Percentiles rank a stretch among this genome's conserved stretches.
Evolutionary conservation across 2,888 invertebrate genomes (phyloP).

Genomic region (Macaria liturata): DNA sequence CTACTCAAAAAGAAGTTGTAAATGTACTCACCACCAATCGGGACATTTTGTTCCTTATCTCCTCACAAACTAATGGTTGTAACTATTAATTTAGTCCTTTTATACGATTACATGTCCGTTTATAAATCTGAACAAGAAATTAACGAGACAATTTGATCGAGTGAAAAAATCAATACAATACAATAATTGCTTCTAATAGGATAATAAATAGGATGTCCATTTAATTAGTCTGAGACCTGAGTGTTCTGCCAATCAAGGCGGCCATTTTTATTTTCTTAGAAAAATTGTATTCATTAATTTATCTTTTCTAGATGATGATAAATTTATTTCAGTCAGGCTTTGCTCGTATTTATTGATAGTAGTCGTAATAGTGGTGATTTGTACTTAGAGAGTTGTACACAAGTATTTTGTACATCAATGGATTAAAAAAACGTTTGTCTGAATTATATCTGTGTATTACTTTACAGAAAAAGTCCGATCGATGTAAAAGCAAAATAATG

Average conservation of each 20-base stretch:
- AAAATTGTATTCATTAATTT: neutral
- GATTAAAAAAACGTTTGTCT: too few species aligned
- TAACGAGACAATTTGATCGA: constrained; percentile 14
- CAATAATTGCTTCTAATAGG: constrained; percentile 18
- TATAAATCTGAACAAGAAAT: constrained; percentile 7
- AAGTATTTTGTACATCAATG: too few species aligned
- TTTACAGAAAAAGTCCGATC: too few species aligned
- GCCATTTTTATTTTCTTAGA: constrained; percentile 14
- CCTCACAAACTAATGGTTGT: constrained; percentile 17
- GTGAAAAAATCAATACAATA: constrained; percentile 25
- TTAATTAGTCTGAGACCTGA: constrained; percentile 5
- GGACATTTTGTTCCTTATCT: constrained; percentile 23
- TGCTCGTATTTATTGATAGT: too few species aligned
- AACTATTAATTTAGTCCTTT: constrained; percentile 6
- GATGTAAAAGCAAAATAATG: too few species aligned
- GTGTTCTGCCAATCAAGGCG: neutral
- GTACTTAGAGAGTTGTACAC: too few species aligned
- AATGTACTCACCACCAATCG: constrained; percentile 29
- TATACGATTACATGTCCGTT: constrained; percentile 21
- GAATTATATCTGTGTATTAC: too few species aligned
- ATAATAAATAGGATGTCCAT: constrained; percentile 30
- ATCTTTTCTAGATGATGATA: too few species aligned
- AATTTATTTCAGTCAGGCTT: too few species aligned
- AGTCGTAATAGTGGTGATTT: too few species aligned
- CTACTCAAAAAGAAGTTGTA: too few species aligned